Evolutionary conservation across 1,140 invertebrate species (phyloP), one percentile per base, ranked within the genome.

Genomic region (Drosophila bifasciata): DNA sequence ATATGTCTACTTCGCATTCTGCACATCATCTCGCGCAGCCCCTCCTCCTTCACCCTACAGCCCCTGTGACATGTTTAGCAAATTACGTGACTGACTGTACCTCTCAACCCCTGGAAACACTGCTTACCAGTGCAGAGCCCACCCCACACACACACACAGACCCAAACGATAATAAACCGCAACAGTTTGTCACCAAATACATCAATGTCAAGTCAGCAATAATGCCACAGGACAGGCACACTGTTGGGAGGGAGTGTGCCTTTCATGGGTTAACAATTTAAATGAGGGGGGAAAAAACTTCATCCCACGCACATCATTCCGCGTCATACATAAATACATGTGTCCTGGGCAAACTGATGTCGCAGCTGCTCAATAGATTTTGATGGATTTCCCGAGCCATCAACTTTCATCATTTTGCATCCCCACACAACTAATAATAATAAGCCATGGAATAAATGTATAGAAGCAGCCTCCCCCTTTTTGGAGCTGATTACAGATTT

Each of bases 111-210:
- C 19, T 15, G 3, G 21, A 2, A 9, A 28, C 17, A 28, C n/a
- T 17, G n/a, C 32, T 1, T 4, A 5, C 13, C 13, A 3, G n/a
- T 15, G 8, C 50, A 36, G 36, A 11, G 41, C n/a, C 19, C 53
- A 32, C 41, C 23, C 2, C 17, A 23, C 25, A 17, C 19, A 17
- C 50, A 55, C 17, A 23, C 25, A 17, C 19, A 17, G 44, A 55
- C 40, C 39, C 69, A 58, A 66, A 66, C 46, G 70, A 66, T 74
- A 74, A 74, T 74, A 74, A 74, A 74, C 71, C 70, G 71, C 70
- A 74, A 74, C 71, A 88, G 83, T 86, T 86, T 86, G 83, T 86
- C 83, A 86, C 83, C 83, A 86, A 80, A 86, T 86, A 83, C 83
- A 86, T 86, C 83, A 86, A 86, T 88, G 83, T 86, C 83, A 88